Base-by-base conservation (phyloP, 2,888 invertebrate genomes). In the Amphipoea oculea region DNA sequence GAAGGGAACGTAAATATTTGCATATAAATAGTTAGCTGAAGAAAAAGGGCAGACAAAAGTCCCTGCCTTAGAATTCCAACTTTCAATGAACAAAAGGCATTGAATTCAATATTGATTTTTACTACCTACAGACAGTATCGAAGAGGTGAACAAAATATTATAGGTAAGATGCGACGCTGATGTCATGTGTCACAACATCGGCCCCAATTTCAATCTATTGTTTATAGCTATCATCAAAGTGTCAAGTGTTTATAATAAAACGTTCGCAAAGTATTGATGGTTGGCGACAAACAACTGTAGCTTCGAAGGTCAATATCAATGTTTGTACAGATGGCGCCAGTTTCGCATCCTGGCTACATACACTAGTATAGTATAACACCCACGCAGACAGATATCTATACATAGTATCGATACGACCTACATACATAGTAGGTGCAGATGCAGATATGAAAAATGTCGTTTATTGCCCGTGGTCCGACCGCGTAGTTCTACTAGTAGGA, bases 231-330 rank as follows among this genome's bases (percentile, higher is more conserved):
- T 60, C 83, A 88, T 89, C 84, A 86, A 88, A 90, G 84, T 73
- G 71, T 74, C 65, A 69, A 73, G 74, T 85, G 87, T 89, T 84
- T 87, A 79, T 79, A 90, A 86, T 86, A 86, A 88, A 88, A 85
- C 65, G 75, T 78, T 75, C 76, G 73, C 74, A 79, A 79, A 84
- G 76, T 77, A 83, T 82, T 79, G 87, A 78, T 76, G 76, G 77
- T 78, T 80, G 81, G 80, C 86, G 83, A 86, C 84, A 86, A 83
- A 87, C 83, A 82, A 74, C 77, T 69, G 62, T 81, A 74, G 87
- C 87, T 83, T 78, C 79, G 91, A 93, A 93, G 93, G 94, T 92
- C 94, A 93, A 88, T 90, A 88, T 82, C 89, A 88, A 89, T 92
- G 92, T 92, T 92, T 93, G 91, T 88, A 89, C 91, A 92, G 90